Evolutionary conservation across 2,797 vertebrate species (phyloP), one percentile per base, ranked within the genome.

Genomic region (Coracias cyanogaster): DNA sequence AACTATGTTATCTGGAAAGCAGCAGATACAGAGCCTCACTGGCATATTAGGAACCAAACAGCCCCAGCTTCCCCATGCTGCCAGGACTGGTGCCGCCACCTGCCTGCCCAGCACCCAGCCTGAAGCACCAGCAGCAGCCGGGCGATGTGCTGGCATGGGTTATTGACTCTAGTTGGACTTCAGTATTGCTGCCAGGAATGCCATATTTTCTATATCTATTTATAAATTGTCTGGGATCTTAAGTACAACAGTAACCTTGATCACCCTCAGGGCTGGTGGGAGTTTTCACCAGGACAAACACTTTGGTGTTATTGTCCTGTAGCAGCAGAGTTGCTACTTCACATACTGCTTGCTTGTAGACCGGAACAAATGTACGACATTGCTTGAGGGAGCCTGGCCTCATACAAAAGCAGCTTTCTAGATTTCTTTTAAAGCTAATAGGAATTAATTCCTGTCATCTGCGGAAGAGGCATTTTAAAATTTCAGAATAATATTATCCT

Each of bases 141-240:
- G 39, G 70, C 61, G 62, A 3, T 0, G 0, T 0, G 2, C 74
- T 3, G 8, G 3, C 12, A 66, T 8, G 11, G 73, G n/a, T 28
- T 54, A 25, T 12, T 2, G 9, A 10, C 45, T 57, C 60, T 57
- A 17, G 28, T 2, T 58, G 78, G 39, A 52, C 73, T 70, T 45
- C 0, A 5, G n/a, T 9, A 41, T 45, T 66, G 71, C 74, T 92
- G 60, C 54, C 81, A 85, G 82, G 57, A 86, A 86, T 64, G 82
- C 62, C 70, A 10, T 72, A 39, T 25, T 82, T 92, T 81, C 89
- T 60, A 41, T 69, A 84, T 7, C n/a, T 88, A 26, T 45, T 78
- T 90, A 39, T 25, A 64, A 20, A 81, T 54, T 11, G 5, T 49
- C 26, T 14, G 51, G n/a, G 31, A 51, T 85, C 37, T 61, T 35